phyloP scores from a whole-genome alignment of 2,888 invertebrate genomes.

The Cryptocephalus primarius region DNA sequence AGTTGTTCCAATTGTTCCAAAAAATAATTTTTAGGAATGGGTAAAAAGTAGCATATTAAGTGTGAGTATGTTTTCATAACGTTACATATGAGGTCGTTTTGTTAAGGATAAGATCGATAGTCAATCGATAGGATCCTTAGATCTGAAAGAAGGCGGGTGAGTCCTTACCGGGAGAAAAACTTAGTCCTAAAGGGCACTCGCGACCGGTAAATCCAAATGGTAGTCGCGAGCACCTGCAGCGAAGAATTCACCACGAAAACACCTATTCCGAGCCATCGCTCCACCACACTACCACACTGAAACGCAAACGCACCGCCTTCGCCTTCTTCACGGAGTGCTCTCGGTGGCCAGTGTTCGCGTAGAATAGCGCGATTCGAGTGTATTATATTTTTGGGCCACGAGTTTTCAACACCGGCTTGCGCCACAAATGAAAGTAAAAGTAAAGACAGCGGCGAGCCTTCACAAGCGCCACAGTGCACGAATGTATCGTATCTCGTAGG shows the following conservation, averaged over 20 bases:
- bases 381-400: slow-evolving; percentile 37
- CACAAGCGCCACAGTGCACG: slow-evolving; percentile 17
- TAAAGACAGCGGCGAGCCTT: slow-evolving; percentile 31
- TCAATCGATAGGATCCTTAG: too few relatives aligned
- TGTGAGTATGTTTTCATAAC: too few relatives aligned
- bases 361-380: slow-evolving; percentile 24
- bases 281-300: slow-evolving; percentile 27
- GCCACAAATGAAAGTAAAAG: slow-evolving; percentile 43
- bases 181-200: slow-evolving; percentile 32
- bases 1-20: too few relatives aligned
- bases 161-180: slow-evolving; percentile 26
- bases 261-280: slow-evolving; percentile 30
- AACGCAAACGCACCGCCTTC: slow-evolving; percentile 4
- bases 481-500: slow-evolving; percentile 4
- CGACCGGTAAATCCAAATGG: slow-evolving; percentile 27
- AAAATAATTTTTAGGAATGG: too few relatives aligned
- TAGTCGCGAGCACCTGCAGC: slow-evolving; percentile 31
- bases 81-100: too few relatives aligned
- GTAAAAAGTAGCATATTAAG: too few relatives aligned
- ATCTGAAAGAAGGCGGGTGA: too few relatives aligned
- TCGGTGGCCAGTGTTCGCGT: slow-evolving; percentile 8
- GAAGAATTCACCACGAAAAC: slow-evolving; percentile 22
- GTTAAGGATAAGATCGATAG: too few relatives aligned
- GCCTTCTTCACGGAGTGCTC: slow-evolving; percentile 11
- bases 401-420: slow-evolving; percentile 36